Evolutionary conservation across 2,113 vertebrate genomes (phyloP).

Genomic region (Gorsachius goisagi): DNA sequence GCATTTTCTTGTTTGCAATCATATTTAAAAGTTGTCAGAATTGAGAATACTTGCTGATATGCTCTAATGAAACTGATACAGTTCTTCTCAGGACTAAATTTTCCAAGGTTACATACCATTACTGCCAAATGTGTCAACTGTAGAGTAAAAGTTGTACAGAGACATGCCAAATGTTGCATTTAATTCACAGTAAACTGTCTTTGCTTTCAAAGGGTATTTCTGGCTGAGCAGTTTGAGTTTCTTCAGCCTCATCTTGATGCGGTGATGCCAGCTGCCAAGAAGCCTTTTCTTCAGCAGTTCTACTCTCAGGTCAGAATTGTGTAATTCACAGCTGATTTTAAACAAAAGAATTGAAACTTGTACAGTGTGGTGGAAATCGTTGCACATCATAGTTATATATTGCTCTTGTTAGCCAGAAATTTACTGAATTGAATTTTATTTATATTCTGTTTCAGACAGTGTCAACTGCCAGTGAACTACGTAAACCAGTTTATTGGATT

Average conservation of each 20-base stretch:
- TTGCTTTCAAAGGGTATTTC: slow-evolving; percentile 85
- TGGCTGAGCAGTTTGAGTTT: slow-evolving; percentile 96
- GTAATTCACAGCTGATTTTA: background rate
- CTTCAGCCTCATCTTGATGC: slow-evolving; percentile 94
- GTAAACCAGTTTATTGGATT: slow-evolving; percentile 98
- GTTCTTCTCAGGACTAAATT: background rate
- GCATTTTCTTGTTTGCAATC: background rate
- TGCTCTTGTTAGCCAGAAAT: background rate
- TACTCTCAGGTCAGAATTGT: slow-evolving; percentile 90
- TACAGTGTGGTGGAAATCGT: background rate
- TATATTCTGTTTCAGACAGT: slow-evolving; percentile 85
- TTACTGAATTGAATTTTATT: background rate
- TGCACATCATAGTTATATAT: background rate
- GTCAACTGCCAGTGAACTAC: slow-evolving; percentile 94
- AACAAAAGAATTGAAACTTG: background rate
- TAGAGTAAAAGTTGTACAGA: background rate
- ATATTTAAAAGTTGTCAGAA: background rate
- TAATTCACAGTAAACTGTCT: slow-evolving; percentile 16
- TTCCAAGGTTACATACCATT: background rate
- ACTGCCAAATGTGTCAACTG: background rate
- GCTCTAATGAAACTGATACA: fast-evolving
- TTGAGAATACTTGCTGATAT: background rate
- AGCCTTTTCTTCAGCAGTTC: slow-evolving; percentile 98
- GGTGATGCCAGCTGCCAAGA: slow-evolving; percentile 97
- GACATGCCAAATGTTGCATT: background rate